Conservation (phyloP, 2,888 invertebrate species). For the Drosophila testacea region DNA sequence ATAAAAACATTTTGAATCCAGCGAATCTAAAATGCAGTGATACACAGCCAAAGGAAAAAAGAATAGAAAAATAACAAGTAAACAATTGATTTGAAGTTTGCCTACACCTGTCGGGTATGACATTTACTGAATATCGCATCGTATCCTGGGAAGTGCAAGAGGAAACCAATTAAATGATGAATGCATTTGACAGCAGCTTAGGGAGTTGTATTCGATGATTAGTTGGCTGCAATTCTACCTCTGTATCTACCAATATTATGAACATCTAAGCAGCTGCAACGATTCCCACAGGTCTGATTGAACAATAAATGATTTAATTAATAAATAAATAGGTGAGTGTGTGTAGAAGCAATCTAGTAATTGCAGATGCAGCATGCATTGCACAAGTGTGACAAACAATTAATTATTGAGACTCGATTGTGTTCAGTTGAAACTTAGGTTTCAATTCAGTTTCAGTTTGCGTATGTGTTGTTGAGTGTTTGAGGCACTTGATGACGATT, state of each 20-base stretch:
- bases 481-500: slow-evolving; percentile 35
- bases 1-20: slow-evolving; percentile 71
- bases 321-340: slow-evolving; percentile 74
- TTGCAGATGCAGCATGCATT: slow-evolving; percentile 57
- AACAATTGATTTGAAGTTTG: slow-evolving; percentile 54
- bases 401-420: slow-evolving; percentile 53
- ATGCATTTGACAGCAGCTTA: slow-evolving; percentile 58
- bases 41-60: no score
- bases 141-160: slow-evolving; percentile 27
- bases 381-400: slow-evolving; percentile 67
- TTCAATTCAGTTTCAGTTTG: slow-evolving; percentile 18
- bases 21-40: no score
- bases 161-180: slow-evolving; percentile 77
- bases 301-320: slow-evolving; percentile 79
- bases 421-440: slow-evolving; percentile 11
- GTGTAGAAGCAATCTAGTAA: slow-evolving; percentile 37
- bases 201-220: slow-evolving; percentile 54
- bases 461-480: slow-evolving; percentile 51
- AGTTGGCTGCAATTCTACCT: slow-evolving; percentile 21
- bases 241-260: slow-evolving; percentile 7
- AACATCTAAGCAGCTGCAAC: slow-evolving; percentile 43
- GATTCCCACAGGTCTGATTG: slow-evolving; percentile 74
- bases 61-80: not conserved
- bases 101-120: not conserved
- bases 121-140: slow-evolving; percentile 67